These are phyloP conservation scores for Psettodes erumei DNA, from an alignment of 2,113 vertebrate species.

Conservation along the genomic window DNA sequence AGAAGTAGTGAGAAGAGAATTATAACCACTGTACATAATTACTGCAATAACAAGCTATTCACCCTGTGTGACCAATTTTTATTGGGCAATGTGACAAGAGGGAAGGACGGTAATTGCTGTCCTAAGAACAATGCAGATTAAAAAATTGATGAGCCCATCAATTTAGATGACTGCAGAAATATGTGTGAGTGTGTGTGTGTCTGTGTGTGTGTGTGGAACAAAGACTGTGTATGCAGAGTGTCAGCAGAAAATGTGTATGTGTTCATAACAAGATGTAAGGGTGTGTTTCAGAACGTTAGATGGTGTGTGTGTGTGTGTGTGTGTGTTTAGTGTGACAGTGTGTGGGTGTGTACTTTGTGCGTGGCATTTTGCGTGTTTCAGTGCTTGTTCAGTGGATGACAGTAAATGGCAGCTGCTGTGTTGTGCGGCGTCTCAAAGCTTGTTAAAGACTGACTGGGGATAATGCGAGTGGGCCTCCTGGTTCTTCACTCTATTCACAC, in stretches of 20 bases:
- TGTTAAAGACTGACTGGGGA: conserved; percentile 39
- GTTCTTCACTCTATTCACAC: conserved; percentile 7
- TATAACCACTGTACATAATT: conserved; percentile 54
- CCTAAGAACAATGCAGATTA: conserved; percentile 54
- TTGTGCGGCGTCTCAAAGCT: conserved; percentile 49
- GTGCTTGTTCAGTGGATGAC: conserved; percentile 43
- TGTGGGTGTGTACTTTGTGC: conserved; percentile 11
- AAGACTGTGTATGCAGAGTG: not conserved
- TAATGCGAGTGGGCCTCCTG: conserved; percentile 43
- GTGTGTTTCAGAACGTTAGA: conserved; percentile 1
- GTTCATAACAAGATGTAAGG: not conserved
- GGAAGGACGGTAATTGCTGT: conserved; percentile 49
- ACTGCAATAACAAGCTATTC: conserved; percentile 59
- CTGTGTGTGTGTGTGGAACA: conserved; percentile 4
- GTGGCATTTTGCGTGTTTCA: conserved; percentile 5
- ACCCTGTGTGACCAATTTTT: conserved; percentile 56
- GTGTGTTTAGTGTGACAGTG: conserved; percentile 11
- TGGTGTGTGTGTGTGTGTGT: conserved; percentile 3
- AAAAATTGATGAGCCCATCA: conserved; percentile 58
- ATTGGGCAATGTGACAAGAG: conserved; percentile 37
- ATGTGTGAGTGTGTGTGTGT: conserved; percentile 9
- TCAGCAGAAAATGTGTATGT: conserved; percentile 25
- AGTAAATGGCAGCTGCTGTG: conserved; percentile 55
- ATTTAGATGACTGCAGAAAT: conserved; percentile 7
- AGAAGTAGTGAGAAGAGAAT: conserved; percentile 29